phyloP scores from a whole-genome alignment of 2,113 vertebrate genomes.

The Parotia lawesii region DNA sequence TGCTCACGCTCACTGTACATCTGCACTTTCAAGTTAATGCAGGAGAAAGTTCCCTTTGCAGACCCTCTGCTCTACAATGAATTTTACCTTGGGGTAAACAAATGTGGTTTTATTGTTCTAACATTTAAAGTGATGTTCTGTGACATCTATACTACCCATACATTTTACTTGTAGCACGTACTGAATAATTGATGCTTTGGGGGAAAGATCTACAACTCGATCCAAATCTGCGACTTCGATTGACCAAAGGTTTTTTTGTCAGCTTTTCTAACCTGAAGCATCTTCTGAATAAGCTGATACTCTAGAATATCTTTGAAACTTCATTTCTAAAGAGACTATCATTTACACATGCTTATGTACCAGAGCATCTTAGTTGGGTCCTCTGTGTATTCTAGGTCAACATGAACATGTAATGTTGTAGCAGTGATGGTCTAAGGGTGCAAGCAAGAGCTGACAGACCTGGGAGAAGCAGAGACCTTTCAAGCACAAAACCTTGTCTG shows the following conservation, averaged over 20 bases:
- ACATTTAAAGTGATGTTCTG: neutral
- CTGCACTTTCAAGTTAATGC: neutral
- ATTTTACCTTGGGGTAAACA: neutral
- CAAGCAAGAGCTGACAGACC: neutral
- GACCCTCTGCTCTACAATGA: neutral
- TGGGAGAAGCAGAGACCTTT: neutral
- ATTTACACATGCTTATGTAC: neutral
- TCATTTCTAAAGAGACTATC: neutral
- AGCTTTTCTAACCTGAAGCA: neutral
- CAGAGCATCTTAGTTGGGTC: neutral
- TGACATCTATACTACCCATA: neutral
- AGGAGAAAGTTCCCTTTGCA: neutral
- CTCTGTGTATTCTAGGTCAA: neutral
- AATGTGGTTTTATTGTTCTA: neutral
- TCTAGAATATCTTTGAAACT: neutral
- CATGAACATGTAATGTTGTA: neutral
- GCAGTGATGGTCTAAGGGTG: neutral
- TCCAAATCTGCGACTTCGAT: neutral
- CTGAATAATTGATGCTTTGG: neutral
- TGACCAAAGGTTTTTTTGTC: neutral
- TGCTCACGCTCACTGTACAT: neutral
- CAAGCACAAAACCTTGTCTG: neutral
- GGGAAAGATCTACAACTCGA: neutral
- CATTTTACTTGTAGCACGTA: neutral
- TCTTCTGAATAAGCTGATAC: neutral